Conservation (phyloP, 2,797 vertebrate genomes). For the Vireo griseus region DNA sequence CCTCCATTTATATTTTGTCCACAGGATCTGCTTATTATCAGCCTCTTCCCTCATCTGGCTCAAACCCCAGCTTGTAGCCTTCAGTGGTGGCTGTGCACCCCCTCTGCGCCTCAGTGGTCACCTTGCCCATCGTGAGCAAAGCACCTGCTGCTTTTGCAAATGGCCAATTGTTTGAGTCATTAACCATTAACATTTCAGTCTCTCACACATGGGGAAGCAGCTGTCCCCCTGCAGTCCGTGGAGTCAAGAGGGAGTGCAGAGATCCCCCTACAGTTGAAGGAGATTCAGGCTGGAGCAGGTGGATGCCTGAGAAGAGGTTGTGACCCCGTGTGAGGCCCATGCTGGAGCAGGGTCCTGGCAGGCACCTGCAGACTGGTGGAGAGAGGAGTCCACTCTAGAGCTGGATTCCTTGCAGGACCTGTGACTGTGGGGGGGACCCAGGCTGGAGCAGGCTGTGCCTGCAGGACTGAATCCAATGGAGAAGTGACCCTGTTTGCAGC, state of each 20-base stretch:
- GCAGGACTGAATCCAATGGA: rapidly evolving
- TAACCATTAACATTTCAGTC: background rate
- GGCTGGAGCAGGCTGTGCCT: background rate
- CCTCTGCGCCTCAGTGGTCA: background rate
- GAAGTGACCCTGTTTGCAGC: background rate
- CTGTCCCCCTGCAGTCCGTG: too few relatives aligned
- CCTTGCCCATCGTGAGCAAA: background rate
- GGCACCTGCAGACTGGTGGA: background rate
- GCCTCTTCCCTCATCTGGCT: background rate
- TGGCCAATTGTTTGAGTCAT: background rate
- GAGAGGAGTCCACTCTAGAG: background rate
- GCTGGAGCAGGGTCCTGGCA: background rate
- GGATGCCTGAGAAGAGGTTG: background rate
- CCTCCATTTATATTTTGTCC: background rate
- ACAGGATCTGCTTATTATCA: background rate
- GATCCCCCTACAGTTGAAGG: background rate
- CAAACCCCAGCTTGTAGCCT: background rate
- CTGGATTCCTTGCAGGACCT: background rate
- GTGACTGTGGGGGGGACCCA: background rate
- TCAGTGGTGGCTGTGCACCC: background rate
- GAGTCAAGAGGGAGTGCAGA: background rate
- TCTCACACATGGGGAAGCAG: background rate
- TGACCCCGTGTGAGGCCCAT: rapidly evolving
- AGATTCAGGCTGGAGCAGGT: background rate
- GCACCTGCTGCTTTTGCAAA: background rate